phyloP scores from a whole-genome alignment of 2,113 vertebrate genomes.

The Rhegmatorhina hoffmannsi region DNA sequence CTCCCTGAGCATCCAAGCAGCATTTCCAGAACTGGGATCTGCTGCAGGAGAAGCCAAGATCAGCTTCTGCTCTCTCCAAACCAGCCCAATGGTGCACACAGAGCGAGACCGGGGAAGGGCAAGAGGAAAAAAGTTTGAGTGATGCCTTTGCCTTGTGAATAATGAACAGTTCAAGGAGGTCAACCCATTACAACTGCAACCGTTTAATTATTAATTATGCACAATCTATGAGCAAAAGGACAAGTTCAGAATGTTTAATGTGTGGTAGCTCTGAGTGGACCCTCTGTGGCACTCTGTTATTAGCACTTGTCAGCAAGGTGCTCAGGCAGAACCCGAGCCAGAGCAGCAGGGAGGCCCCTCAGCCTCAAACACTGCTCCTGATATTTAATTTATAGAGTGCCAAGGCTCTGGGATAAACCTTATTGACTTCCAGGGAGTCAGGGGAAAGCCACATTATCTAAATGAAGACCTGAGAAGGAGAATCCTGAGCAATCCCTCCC shows the following conservation, averaged over 20 bases:
- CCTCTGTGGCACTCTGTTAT: conserved; percentile 81
- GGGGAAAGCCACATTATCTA: neutral
- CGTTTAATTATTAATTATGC: conserved; percentile 98
- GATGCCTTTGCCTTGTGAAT: conserved; percentile 91
- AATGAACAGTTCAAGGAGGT: conserved; percentile 94
- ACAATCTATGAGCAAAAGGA: conserved; percentile 91
- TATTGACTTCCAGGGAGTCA: neutral
- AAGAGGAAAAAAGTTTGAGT: conserved; percentile 84
- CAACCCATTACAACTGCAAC: conserved; percentile 91
- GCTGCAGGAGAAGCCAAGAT: neutral
- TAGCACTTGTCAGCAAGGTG: conserved; percentile 84
- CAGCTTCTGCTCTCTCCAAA: conserved; percentile 38
- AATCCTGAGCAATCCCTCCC: neutral
- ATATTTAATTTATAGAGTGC: conserved; percentile 54
- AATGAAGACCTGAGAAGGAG: neutral
- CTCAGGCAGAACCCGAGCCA: conserved; percentile 73
- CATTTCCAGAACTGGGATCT: neutral
- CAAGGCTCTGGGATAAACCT: neutral
- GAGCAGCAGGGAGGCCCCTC: neutral
- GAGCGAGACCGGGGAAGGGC: conserved; percentile 76
- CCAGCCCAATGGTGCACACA: conserved; percentile 62
- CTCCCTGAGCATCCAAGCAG: neutral
- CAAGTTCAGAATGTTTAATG: conserved; percentile 87
- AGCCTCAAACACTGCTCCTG: conserved; percentile 33
- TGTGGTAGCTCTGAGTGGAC: conserved; percentile 74